A percentile compares a stretch with the other conserved stretches of the same genome.
Conservation (phyloP, 2,797 vertebrate genomes). For the Poliocrania exsul region DNA sequence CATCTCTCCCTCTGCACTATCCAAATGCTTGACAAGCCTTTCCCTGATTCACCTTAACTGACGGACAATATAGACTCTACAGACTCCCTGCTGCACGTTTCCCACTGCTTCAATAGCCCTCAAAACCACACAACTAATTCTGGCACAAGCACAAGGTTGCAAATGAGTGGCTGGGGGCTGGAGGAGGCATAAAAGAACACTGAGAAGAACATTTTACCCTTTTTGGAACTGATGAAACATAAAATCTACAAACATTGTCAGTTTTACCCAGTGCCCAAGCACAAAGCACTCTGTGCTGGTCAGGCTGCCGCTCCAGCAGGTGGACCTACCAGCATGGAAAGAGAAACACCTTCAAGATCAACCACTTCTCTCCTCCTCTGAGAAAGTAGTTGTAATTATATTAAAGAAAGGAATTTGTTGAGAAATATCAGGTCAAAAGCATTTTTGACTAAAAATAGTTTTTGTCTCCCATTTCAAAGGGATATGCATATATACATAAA, state of each 20-base stretch:
- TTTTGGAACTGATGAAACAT: background rate
- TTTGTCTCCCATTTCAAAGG: background rate
- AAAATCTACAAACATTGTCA: fast-evolving
- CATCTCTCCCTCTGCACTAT: background rate
- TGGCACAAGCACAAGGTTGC: background rate
- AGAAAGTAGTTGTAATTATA: background rate
- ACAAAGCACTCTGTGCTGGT: background rate
- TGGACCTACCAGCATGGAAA: background rate
- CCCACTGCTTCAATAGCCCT: background rate
- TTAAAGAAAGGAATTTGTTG: background rate
- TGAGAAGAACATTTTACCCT: background rate
- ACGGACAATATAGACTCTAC: background rate
- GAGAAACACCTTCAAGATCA: background rate
- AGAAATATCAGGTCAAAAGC: background rate
- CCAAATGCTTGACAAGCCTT: background rate
- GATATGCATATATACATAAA: background rate
- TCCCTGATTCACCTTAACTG: background rate
- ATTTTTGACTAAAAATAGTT: background rate
- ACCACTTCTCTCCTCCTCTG: background rate
- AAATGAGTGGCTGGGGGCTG: background rate
- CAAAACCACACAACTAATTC: background rate
- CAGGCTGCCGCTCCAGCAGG: background rate
- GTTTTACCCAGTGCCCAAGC: background rate
- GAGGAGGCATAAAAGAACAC: background rate
- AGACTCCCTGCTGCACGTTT: background rate